These are phyloP conservation scores for Atherinomorus stipes DNA, from an alignment of 2,113 vertebrate genomes.

Conservation along the genomic window DNA sequence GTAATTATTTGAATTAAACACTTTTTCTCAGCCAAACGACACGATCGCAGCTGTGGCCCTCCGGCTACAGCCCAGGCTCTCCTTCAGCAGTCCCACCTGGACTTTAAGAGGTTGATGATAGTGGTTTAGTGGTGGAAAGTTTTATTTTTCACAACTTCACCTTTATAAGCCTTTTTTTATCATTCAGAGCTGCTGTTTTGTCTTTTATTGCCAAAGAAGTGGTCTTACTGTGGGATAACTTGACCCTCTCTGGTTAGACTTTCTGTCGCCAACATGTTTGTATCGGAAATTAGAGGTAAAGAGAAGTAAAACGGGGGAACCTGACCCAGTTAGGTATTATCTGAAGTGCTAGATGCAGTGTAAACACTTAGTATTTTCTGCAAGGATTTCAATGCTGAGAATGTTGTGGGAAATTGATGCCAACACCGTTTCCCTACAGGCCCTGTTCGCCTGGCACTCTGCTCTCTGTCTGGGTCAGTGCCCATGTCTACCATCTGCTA, in stretches of 20 bases:
- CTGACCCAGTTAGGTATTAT: constrained; percentile 44
- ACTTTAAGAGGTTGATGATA: constrained; percentile 3
- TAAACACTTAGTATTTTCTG: constrained; percentile 31
- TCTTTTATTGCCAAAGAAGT: background rate
- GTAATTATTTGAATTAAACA: too few relatives aligned
- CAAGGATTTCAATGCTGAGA: constrained; percentile 31
- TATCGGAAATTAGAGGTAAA: constrained; percentile 7
- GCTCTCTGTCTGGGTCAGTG: constrained; percentile 49
- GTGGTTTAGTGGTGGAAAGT: background rate
- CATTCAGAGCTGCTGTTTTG: background rate
- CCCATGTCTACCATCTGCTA: constrained; percentile 68
- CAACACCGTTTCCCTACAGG: constrained; percentile 32
- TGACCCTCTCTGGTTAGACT: background rate
- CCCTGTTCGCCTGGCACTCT: constrained; percentile 16
- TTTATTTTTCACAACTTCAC: background rate
- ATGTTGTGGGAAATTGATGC: constrained; percentile 16
- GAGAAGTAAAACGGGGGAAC: background rate
- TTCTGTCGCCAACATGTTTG: constrained; percentile 7
- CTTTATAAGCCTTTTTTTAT: background rate
- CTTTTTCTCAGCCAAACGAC: too few relatives aligned
- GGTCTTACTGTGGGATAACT: background rate
- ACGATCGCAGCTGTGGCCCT: too few relatives aligned
- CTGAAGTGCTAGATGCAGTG: constrained; percentile 12
- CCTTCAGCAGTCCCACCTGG: background rate
- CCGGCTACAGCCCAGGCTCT: too few relatives aligned